Conservation (phyloP, 2,113 vertebrate species). For the Xiphophorus maculatus region DNA sequence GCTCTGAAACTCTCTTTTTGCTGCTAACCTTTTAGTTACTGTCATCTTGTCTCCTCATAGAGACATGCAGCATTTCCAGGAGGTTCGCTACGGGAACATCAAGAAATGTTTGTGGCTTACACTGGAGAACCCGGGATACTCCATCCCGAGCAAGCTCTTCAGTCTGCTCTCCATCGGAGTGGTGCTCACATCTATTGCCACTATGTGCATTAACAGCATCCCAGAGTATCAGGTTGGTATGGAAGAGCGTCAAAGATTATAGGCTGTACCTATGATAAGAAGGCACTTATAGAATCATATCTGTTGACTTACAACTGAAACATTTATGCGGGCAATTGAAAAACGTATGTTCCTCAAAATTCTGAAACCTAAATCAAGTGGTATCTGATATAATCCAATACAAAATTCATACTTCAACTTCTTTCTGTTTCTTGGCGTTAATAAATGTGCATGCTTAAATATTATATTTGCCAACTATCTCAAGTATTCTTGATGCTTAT, state of each 20-base stretch:
- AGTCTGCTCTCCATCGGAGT: slow-evolving; percentile 93
- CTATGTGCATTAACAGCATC: slow-evolving; percentile 97
- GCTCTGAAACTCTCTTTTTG: neutral
- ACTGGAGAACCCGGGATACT: slow-evolving; percentile 97
- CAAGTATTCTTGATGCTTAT: too few relatives aligned
- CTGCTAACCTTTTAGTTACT: neutral
- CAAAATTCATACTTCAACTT: too few relatives aligned
- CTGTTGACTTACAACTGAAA: neutral
- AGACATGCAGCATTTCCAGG: slow-evolving; percentile 89
- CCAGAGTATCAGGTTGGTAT: slow-evolving; percentile 86
- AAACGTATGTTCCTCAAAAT: neutral
- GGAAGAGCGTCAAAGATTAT: neutral
- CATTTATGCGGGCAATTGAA: neutral
- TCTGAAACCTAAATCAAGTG: neutral
- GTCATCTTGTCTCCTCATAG: slow-evolving; percentile 20
- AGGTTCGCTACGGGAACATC: slow-evolving; percentile 84
- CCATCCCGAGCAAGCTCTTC: slow-evolving; percentile 95
- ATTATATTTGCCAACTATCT: too few relatives aligned
- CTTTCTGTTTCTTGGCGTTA: neutral
- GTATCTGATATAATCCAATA: neutral
- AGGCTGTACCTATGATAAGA: neutral
- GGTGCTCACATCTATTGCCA: slow-evolving; percentile 91
- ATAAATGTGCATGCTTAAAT: too few relatives aligned
- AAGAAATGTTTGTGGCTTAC: slow-evolving; percentile 94
- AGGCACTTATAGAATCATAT: neutral